Conservation (phyloP, 1,140 invertebrate species). For the Macrotrachela quadricornifera region DNA sequence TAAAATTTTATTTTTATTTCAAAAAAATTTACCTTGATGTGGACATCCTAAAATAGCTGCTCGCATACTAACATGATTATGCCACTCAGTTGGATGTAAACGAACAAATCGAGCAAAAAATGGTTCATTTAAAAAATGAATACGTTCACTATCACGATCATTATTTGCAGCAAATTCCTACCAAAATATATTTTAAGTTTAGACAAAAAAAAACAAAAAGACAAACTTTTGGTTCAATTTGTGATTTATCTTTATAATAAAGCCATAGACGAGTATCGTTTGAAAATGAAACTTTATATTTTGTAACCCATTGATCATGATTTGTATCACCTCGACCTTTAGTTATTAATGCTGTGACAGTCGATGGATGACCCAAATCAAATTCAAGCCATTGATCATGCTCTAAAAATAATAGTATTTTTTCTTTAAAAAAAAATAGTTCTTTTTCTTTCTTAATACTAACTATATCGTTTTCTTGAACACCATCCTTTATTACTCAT, state of each 20-base stretch:
- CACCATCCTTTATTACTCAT: conserved; percentile 38
- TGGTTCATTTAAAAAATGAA: conserved; percentile 36
- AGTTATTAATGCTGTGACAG: conserved; percentile 35
- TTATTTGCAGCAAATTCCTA: conserved; percentile 38
- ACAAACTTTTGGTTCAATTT: conserved; percentile 26
- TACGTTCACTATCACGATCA: conserved; percentile 34
- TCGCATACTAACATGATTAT: conserved; percentile 33
- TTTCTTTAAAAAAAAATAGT: neutral
- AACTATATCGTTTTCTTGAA: conserved; percentile 28
- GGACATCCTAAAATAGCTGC: conserved; percentile 36
- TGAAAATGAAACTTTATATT: conserved; percentile 37
- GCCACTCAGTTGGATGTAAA: conserved; percentile 35
- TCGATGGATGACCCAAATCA: conserved; percentile 37
- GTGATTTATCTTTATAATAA: conserved; percentile 38
- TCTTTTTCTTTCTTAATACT: neutral
- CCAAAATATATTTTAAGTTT: neutral
- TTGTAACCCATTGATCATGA: conserved; percentile 36
- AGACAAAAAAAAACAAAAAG: conserved; percentile 12
- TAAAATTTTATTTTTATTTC: neutral
- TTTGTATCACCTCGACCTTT: conserved; percentile 36
- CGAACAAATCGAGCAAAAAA: conserved; percentile 35
- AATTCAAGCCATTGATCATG: conserved; percentile 38
- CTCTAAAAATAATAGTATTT: neutral
- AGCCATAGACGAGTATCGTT: conserved; percentile 37
- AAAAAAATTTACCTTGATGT: conserved; percentile 21